phyloP scores from a whole-genome alignment of 2,888 invertebrate species.

The Schizotus pectinicornis region DNA sequence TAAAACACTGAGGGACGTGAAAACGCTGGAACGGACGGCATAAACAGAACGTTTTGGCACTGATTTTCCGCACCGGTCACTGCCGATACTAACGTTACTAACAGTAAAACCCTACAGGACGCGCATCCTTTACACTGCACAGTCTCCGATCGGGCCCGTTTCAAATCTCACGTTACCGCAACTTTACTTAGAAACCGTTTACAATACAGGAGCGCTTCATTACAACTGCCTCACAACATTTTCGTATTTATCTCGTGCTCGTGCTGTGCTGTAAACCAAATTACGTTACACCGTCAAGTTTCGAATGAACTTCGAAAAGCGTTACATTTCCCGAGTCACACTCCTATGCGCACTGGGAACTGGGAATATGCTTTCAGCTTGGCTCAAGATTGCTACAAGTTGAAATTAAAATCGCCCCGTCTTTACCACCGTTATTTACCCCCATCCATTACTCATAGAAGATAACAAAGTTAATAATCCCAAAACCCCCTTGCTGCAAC shows the following conservation, averaged over 20 bases:
- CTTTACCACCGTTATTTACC: too few relatives aligned
- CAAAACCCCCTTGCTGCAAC: too few relatives aligned
- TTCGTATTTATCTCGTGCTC: constrained; percentile 13
- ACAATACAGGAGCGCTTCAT: constrained; percentile 10
- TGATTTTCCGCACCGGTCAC: constrained; percentile 26
- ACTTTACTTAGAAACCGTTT: constrained; percentile 15
- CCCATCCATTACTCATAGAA: too few relatives aligned
- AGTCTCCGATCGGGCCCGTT: constrained; percentile 30
- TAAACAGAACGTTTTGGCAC: constrained; percentile 26
- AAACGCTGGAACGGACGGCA: constrained; percentile 14
- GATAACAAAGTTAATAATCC: too few relatives aligned
- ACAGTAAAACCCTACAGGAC: constrained; percentile 25
- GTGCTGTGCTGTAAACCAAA: neutral
- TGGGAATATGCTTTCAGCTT: too few relatives aligned
- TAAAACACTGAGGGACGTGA: constrained; percentile 15
- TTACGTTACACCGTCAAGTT: constrained; percentile 2
- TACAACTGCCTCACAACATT: constrained; percentile 10
- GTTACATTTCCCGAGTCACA: too few relatives aligned
- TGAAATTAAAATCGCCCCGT: too few relatives aligned
- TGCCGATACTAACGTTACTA: constrained; percentile 28
- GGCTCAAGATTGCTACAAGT: too few relatives aligned
- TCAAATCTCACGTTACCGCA: constrained; percentile 13
- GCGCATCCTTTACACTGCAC: constrained; percentile 42
- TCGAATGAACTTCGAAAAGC: neutral
- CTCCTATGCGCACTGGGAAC: too few relatives aligned